phyloP scores from a whole-genome alignment of 2,113 vertebrate species.

The Hippocampus comes region DNA sequence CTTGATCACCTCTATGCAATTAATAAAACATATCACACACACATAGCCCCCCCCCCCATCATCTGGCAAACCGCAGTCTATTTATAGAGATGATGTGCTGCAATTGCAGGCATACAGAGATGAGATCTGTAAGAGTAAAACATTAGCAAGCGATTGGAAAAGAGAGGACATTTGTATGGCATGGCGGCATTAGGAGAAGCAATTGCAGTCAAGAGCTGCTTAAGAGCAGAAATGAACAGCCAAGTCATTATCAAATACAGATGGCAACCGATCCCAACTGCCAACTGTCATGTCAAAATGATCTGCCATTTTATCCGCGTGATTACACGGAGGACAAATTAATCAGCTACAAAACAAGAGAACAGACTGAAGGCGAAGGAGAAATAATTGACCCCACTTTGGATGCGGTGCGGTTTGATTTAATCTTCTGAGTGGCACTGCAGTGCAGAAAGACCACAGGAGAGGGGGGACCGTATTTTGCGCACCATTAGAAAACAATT shows the following conservation, averaged over 20 bases:
- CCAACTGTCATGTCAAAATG: conserved; percentile 20
- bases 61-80: conserved; percentile 44
- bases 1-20: conserved; percentile 32
- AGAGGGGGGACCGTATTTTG: background rate
- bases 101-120: conserved; percentile 58
- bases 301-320: conserved; percentile 8
- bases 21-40: conserved; percentile 17
- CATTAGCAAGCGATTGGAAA: background rate
- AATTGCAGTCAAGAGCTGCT: background rate
- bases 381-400: conserved; percentile 46
- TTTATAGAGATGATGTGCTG: conserved; percentile 59
- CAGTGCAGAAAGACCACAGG: conserved; percentile 30
- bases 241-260: background rate
- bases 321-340: conserved; percentile 23
- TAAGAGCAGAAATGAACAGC: conserved; percentile 5
- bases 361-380: conserved; percentile 24
- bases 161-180: conserved; percentile 17
- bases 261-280: conserved; percentile 8
- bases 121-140: conserved; percentile 39
- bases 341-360: conserved; percentile 20
- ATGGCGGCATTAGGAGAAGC: conserved; percentile 11
- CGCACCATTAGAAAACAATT: conserved; percentile 28
- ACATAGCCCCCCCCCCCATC: conserved; percentile 16
- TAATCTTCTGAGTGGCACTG: conserved; percentile 46
- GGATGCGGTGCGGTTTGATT: conserved; percentile 28